Evolutionary conservation across 2,888 invertebrate species (phyloP).

Genomic region (Anoplius nigerrimus): DNA sequence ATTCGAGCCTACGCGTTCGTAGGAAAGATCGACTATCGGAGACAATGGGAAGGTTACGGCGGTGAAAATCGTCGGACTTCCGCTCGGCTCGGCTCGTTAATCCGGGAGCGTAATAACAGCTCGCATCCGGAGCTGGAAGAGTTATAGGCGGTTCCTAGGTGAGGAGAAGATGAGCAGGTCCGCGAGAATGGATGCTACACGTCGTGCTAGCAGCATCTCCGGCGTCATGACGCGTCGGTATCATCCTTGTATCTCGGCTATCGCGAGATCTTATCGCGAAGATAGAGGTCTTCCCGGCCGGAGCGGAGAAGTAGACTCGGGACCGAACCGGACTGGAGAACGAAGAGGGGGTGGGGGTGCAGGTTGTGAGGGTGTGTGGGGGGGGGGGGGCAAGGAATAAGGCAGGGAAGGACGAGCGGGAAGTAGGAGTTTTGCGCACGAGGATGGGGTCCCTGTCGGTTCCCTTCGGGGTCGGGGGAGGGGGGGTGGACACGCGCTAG

Average conservation of each 20-base stretch:
- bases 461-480: no score
- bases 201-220: constrained; percentile 36
- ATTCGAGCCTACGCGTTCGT: no score
- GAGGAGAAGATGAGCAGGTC: constrained; percentile 20
- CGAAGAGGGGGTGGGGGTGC: background rate
- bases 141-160: constrained; percentile 1
- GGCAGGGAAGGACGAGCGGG: background rate
- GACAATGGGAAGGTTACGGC: no score
- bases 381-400: constrained; percentile 1
- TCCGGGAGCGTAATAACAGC: no score
- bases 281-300: constrained; percentile 19
- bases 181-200: constrained; percentile 19
- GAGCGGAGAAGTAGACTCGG: constrained; percentile 2
- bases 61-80: no score
- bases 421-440: background rate
- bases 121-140: no score
- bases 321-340: background rate
- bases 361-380: background rate
- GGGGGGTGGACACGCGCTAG: background rate
- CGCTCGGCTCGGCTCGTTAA: no score
- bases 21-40: no score
- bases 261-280: constrained; percentile 46
- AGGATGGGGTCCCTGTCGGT: no score
- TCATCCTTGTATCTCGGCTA: constrained; percentile 47
- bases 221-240: constrained; percentile 34